Conservation (phyloP, 2,797 vertebrate genomes). For the Sus cebifrons region DNA sequence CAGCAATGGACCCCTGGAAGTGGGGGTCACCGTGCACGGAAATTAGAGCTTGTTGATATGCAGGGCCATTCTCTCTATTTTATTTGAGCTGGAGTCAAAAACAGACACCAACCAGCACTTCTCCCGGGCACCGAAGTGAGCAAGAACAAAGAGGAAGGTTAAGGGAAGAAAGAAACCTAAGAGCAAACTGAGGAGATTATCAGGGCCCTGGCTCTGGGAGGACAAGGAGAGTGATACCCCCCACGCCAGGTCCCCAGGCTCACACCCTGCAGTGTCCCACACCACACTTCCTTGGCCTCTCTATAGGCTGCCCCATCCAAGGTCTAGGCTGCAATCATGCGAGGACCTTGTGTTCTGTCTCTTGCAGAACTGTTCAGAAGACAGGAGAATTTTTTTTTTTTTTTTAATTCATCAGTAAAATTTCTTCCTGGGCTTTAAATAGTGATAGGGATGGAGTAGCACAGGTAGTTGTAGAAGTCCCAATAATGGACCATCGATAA, state of each 20-base stretch:
- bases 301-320: neutral
- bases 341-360: neutral
- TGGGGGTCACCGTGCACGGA: neutral
- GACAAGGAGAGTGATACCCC: no score
- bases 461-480: no score
- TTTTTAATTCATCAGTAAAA: constrained; percentile 53
- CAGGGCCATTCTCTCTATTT: neutral
- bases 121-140: neutral
- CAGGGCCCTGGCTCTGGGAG: neutral
- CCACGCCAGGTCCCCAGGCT: neutral
- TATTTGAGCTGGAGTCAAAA: neutral
- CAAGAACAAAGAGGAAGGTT: neutral
- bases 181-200: neutral
- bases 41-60: neutral
- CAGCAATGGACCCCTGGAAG: neutral
- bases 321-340: constrained; percentile 28
- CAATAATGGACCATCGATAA: no score
- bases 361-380: constrained; percentile 34
- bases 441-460: neutral
- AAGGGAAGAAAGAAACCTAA: neutral
- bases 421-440: constrained; percentile 32
- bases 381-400: neutral
- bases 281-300: neutral
- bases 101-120: neutral
- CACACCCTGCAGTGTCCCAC: neutral